These are phyloP conservation scores for Euthynnus affinis DNA, from an alignment of 2,797 vertebrate species.

Conservation along the genomic window DNA sequence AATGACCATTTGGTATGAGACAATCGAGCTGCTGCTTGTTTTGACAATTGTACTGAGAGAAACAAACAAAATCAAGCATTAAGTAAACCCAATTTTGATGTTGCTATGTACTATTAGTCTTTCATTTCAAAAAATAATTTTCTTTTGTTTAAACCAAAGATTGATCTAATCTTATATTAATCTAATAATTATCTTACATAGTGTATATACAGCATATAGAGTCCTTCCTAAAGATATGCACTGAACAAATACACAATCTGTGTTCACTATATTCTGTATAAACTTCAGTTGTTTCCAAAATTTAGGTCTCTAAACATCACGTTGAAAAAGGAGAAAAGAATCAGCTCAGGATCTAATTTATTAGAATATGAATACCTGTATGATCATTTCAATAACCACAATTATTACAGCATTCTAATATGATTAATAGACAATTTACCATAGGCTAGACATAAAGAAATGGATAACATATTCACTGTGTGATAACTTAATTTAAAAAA, in stretches of 20 bases:
- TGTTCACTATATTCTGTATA: neutral
- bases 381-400: constrained; percentile 55
- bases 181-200: no score
- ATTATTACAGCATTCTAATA: constrained; percentile 43
- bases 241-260: neutral
- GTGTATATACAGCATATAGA: no score
- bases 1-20: constrained; percentile 43
- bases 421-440: constrained; percentile 29
- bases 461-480: constrained; percentile 17
- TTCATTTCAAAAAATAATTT: neutral
- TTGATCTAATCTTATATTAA: no score
- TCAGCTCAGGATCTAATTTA: constrained; percentile 66
- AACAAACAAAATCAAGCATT: neutral
- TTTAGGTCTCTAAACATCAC: neutral
- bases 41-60: constrained; percentile 14
- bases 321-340: neutral
- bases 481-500: constrained; percentile 47
- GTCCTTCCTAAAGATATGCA: neutral
- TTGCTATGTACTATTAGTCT: neutral
- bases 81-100: neutral
- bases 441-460: constrained; percentile 35
- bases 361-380: constrained; percentile 66
- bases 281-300: constrained; percentile 9
- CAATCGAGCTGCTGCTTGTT: constrained; percentile 13
- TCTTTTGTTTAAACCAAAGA: neutral